These are phyloP conservation scores for Coregonus ussuriensis DNA, from an alignment of 2,797 vertebrate species.

Conservation along the genomic window DNA sequence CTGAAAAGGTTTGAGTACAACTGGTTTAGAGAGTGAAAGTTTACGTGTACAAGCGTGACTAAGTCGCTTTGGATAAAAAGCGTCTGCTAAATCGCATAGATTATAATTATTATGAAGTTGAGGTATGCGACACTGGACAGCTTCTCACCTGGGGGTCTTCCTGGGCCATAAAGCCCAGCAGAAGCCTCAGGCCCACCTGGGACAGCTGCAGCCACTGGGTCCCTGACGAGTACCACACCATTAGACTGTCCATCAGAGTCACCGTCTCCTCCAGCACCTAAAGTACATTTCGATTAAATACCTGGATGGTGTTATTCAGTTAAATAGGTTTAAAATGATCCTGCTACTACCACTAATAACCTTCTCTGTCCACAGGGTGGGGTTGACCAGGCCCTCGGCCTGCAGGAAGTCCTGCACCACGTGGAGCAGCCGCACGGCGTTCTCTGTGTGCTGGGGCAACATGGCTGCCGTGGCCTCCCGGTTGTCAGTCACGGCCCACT, in stretches of 20 bases:
- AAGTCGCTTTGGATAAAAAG: too few species aligned
- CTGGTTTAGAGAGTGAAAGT: too few species aligned
- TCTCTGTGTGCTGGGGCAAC: slow-evolving; percentile 87
- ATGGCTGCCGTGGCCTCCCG: slow-evolving; percentile 83
- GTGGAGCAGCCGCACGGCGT: slow-evolving; percentile 87
- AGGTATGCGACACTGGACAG: too few species aligned
- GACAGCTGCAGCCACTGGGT: slow-evolving; percentile 85
- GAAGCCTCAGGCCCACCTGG: slow-evolving; percentile 88
- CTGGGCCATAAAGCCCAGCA: slow-evolving; percentile 94
- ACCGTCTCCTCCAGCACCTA: slow-evolving; percentile 86
- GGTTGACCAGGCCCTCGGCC: slow-evolving; percentile 88
- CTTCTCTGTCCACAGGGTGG: slow-evolving; percentile 91
- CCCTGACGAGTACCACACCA: slow-evolving; percentile 88
- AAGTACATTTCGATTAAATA: neutral
- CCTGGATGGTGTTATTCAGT: neutral
- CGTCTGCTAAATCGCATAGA: too few species aligned
- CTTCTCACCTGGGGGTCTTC: slow-evolving; percentile 85
- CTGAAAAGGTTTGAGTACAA: neutral
- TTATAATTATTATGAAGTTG: too few species aligned
- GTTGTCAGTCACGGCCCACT: slow-evolving; percentile 90
- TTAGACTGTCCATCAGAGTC: slow-evolving; percentile 90
- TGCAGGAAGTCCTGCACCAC: slow-evolving; percentile 93
- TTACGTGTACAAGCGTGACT: too few species aligned
- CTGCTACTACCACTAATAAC: slow-evolving; percentile 26
- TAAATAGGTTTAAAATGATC: too few species aligned